Evolutionary conservation across 2,888 invertebrate genomes (phyloP).

Genomic region (Thereva nobilitata): DNA sequence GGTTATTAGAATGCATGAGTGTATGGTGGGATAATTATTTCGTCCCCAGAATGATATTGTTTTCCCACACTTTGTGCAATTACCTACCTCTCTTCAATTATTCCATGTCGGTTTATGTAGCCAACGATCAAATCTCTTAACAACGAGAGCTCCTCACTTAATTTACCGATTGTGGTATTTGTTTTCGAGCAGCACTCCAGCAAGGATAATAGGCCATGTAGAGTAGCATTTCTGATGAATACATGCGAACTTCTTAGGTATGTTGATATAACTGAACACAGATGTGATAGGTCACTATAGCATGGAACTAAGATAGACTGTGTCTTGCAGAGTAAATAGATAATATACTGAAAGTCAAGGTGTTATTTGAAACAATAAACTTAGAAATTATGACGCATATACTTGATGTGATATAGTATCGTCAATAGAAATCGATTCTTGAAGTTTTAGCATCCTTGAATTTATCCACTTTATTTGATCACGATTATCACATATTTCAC

Average conservation of each 20-base stretch:
- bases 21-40: slow-evolving; percentile 7
- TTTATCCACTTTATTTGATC: slow-evolving; percentile 81
- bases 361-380: slow-evolving; percentile 22
- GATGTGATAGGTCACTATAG: slow-evolving; percentile 53
- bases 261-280: slow-evolving; percentile 55
- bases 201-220: slow-evolving; percentile 56
- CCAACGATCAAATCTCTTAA: slow-evolving; percentile 56
- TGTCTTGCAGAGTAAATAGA: slow-evolving; percentile 58
- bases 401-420: slow-evolving; percentile 76
- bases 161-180: slow-evolving; percentile 57
- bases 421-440: slow-evolving; percentile 70
- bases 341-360: slow-evolving; percentile 52
- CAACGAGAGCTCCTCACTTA: slow-evolving; percentile 57
- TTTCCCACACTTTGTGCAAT: slow-evolving; percentile 1
- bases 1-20: slow-evolving; percentile 11
- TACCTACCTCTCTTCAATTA: slow-evolving; percentile 56
- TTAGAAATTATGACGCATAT: slow-evolving; percentile 25
- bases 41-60: background rate
- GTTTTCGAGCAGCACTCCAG: slow-evolving; percentile 57
- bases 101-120: slow-evolving; percentile 57
- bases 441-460: slow-evolving; percentile 68
- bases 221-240: slow-evolving; percentile 57
- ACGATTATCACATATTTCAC: slow-evolving; percentile 76
- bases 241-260: slow-evolving; percentile 58
- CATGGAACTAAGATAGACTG: slow-evolving; percentile 57